Base-by-base conservation (phyloP, 1,140 invertebrate species). In the Callitettix versicolor region DNA sequence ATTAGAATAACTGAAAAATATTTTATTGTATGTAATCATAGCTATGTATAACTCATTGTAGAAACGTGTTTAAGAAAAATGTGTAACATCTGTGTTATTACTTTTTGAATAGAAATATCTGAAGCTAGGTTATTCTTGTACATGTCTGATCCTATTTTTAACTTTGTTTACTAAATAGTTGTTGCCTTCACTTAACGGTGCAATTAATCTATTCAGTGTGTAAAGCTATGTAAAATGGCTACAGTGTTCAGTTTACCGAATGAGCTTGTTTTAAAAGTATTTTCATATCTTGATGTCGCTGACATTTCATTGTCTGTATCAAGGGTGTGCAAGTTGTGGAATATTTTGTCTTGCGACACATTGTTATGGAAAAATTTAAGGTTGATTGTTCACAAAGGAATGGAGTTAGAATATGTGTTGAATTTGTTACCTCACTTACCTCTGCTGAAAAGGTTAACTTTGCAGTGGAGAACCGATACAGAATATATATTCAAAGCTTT, bases 211-310 rank as follows among this genome's bases (percentile, higher is more conserved):
- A n/a, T n/a, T n/a, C n/a, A n/a, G n/a, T n/a, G n/a, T n/a, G n/a
- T n/a, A n/a, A 30, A 30, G 9, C 26, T 30, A 30, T 30, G 26
- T 30, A 30, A 30, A 30, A 30, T 30, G 26, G 26, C 26, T 30
- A 30, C 26, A 30, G 26, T 30, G 9, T 9, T 30, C 30, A 20
- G 33, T 20, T 20, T 58, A 20, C 57, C 57, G 4, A 41, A 58
- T 42, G 52, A 55, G 40, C 24, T 58, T 7, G 43, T 58, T 7
- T 33, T 58, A 24, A 43, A 42, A 43, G 46, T 58, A 7, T 58
- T 58, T 21, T 22, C 47, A 5, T 46, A 51, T 17, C 46, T 58
- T 11, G 47, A 55, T n/a, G 30, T 49, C 12, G 5, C 20, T 14
- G 57, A 58, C 5, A 40, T 58, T 15, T 26, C 21, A 33, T 30